Evolutionary conservation across 2,797 vertebrate species (phyloP), one percentile per base, ranked within the genome.

Genomic region (Cottoperca gobio): DNA sequence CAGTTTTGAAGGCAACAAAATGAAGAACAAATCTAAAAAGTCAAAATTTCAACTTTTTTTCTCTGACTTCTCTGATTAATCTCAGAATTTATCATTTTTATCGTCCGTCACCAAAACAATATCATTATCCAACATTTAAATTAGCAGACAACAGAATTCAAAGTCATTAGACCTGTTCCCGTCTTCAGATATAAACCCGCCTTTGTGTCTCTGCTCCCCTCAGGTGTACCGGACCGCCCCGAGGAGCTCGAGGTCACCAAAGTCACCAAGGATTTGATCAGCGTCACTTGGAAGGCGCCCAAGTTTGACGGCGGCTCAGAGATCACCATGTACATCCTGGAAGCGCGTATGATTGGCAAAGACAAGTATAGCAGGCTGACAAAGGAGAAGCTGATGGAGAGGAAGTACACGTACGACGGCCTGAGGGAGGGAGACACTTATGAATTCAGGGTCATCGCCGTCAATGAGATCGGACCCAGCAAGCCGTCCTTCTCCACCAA

Each of bases 401-500:
- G 96, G 70, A 97, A 95, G 89, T 99, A 93, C 48, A 97, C 95
- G 0, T 92, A 94, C 8, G 97, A 98, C 60, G 96, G 96, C 19
- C 92, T 99, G 66, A 95, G 96, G 88, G 98, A 99, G 78, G 98
- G 98, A 6, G 98, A 99, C 55, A 96, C 95, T 19, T 99, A 96
- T 28, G 97, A 99, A 85, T 97, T 97, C 82, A 97, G 98, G 49
- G 97, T 98, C 76, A 94, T 96, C 19, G 98, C 98, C 0, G 96
- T 97, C 70, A 99, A 99, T 71, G 97, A 98, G 85, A 95, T 99
- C 4, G 98, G 98, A 33, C 95, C 96, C 81, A 93, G 98, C 87
- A 99, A 99, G 76, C 98, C 98, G 1, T 99, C 98, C 0, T 99
- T 99, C 93, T 95, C 94, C 91, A 99, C 97, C 78, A 99, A 99